phyloP scores from a whole-genome alignment of 2,888 invertebrate genomes.

The Drosophila pegasa region DNA sequence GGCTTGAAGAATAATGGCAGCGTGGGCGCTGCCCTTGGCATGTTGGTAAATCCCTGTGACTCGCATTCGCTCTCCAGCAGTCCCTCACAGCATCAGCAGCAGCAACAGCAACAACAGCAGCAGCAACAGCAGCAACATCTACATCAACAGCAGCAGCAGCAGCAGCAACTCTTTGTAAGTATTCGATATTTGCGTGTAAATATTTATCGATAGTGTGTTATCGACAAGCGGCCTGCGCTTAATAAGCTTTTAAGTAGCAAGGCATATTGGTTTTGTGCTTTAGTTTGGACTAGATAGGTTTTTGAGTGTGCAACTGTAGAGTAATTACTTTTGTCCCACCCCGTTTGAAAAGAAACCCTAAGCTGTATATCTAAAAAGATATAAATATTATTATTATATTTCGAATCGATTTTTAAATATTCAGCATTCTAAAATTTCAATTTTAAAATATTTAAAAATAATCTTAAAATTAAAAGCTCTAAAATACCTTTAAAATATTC shows the following conservation, averaged over 20 bases:
- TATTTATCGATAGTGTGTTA: conserved; percentile 12
- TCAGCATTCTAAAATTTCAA: no score
- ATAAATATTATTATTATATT: no score
- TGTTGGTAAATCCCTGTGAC: conserved; percentile 73
- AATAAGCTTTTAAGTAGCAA: not conserved
- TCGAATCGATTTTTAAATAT: no score
- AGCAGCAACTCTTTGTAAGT: conserved; percentile 65
- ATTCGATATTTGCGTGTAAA: conserved; percentile 1
- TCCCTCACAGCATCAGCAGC: conserved; percentile 66
- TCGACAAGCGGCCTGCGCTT: conserved; percentile 1
- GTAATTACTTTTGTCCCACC: no score
- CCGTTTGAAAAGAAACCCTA: no score
- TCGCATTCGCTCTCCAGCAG: conserved; percentile 84
- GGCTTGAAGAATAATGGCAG: conserved; percentile 70
- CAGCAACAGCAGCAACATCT: conserved; percentile 29
- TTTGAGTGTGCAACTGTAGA: no score
- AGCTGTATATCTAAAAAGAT: no score
- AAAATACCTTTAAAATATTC: no score
- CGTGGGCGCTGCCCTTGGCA: conserved; percentile 54
- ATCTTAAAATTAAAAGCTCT: no score
- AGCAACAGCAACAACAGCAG: conserved; percentile 56
- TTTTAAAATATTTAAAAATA: no score
- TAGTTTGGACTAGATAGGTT: no score
- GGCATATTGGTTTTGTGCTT: no score
- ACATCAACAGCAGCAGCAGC: conserved; percentile 23